Conservation (phyloP, 2,113 vertebrate species). For the Oreochromis tanganicae region DNA sequence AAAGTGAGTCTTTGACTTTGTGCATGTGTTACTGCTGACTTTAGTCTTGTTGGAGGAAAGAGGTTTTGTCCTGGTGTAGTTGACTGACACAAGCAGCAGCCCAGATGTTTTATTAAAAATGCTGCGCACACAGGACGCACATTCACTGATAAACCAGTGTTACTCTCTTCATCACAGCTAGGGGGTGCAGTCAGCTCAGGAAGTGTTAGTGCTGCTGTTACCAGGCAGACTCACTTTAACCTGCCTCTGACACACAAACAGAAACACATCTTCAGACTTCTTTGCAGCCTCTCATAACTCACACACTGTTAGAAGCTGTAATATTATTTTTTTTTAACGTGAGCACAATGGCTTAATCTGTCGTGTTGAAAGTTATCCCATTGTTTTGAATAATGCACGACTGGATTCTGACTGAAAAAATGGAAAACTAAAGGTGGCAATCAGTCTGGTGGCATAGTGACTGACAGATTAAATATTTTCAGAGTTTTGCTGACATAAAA, state of each 20-base stretch:
- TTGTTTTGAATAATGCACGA: neutral
- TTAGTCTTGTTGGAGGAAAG: neutral
- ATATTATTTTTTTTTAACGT: neutral
- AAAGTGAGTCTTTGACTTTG: neutral
- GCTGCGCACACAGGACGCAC: neutral
- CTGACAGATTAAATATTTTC: neutral
- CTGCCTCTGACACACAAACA: neutral
- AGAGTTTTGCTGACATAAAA: neutral
- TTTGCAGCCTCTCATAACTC: fast-evolving
- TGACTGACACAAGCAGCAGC: neutral
- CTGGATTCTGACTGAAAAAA: neutral
- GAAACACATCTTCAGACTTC: neutral
- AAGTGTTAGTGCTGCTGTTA: neutral
- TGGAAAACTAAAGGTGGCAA: fast-evolving
- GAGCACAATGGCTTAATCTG: neutral
- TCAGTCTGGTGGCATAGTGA: neutral
- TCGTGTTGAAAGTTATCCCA: fast-evolving
- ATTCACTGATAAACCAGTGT: neutral
- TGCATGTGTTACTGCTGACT: neutral
- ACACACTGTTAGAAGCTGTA: neutral
- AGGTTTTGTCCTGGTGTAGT: neutral
- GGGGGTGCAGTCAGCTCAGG: conserved; percentile 26
- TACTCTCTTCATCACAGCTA: neutral
- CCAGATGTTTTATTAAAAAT: neutral
- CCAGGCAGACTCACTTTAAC: conserved; percentile 13